Evolutionary conservation across 2,113 vertebrate species (phyloP).

Genomic region (Microtus pennsylvanicus): DNA sequence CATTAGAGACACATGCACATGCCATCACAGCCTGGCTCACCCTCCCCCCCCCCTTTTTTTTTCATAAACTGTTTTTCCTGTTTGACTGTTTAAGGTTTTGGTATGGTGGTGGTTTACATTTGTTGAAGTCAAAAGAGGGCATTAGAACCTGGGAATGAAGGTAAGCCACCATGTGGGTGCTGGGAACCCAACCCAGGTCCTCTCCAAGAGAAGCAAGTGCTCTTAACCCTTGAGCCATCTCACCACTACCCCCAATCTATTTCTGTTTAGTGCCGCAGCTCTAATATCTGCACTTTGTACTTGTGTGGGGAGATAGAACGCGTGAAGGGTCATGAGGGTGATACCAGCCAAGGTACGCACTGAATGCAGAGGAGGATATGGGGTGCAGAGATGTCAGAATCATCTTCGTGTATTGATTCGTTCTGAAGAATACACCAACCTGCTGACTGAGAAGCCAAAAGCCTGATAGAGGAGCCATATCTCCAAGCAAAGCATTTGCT

Average conservation of each 20-base stretch:
- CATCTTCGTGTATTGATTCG: not conserved
- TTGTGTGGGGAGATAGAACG: not conserved
- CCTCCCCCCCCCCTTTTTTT: too few relatives aligned
- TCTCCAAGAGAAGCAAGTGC: not conserved
- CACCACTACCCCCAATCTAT: not conserved
- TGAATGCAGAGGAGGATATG: not conserved
- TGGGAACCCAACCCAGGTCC: not conserved
- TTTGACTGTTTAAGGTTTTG: not conserved
- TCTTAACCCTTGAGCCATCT: not conserved
- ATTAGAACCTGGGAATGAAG: not conserved
- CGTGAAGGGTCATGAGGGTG: not conserved
- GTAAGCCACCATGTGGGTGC: not conserved
- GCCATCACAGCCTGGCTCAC: too few relatives aligned
- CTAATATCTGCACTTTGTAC: not conserved
- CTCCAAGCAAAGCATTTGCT: not conserved
- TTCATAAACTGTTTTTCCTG: too few relatives aligned
- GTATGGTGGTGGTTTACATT: not conserved
- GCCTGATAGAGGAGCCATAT: not conserved
- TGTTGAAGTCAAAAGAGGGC: not conserved
- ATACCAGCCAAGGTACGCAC: not conserved
- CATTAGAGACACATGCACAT: too few relatives aligned
- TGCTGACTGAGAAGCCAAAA: not conserved
- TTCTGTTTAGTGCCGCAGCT: not conserved
- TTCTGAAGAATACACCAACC: not conserved
- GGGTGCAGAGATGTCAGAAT: not conserved